Base-by-base conservation (phyloP, 2,113 vertebrate genomes). In the Plectropomus leopardus region DNA sequence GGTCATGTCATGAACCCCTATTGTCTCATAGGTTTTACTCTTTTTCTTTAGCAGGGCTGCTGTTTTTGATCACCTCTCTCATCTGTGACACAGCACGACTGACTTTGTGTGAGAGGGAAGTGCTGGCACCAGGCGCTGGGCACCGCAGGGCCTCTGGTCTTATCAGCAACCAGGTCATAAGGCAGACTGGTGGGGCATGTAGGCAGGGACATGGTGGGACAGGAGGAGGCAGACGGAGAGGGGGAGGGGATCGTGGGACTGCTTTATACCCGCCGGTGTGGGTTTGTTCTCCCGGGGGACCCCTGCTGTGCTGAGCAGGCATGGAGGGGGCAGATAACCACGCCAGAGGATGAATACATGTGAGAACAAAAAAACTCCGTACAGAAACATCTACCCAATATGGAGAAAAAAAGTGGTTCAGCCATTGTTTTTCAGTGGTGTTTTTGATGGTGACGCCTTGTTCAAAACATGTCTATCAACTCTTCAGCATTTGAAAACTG, bases 291-390 rank as follows among this genome's bases (percentile, higher is more conserved):
- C 90, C 86, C 78, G 67, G 80, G 89, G 91, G 86, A 86, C 85
- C 87, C 94, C 94, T 81, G 92, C 94, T 94, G 94, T 80, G 94
- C 78, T 80, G 74, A 71, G 76, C 88, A 92, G 93, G 93, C 93
- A 90, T 95, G 94, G 75, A 42, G 58, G 84, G 72, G 78, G 78
- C 82, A 92, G 94, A 95, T 95, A 94, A 94, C 92, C 85, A 63
- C 4, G 23, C 55, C 66, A 70, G 88, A 90, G 85, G 87, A 91
- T 89, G 85, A 92, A 92, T 74, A 80, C 80, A 87, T 71, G 78
- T 86, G 78, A 90, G 82, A 90, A 87, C 84, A 73, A 87, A 86
- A 77, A n/a, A n/a, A n/a, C n/a, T n/a, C n/a, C n/a, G n/a, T n/a
- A n/a, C n/a, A n/a, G n/a, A n/a, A 63, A 65, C 72, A 66, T 77